These are phyloP conservation scores for Idaea dimidiata DNA, from an alignment of 2,888 invertebrate genomes.

Conservation along the genomic window DNA sequence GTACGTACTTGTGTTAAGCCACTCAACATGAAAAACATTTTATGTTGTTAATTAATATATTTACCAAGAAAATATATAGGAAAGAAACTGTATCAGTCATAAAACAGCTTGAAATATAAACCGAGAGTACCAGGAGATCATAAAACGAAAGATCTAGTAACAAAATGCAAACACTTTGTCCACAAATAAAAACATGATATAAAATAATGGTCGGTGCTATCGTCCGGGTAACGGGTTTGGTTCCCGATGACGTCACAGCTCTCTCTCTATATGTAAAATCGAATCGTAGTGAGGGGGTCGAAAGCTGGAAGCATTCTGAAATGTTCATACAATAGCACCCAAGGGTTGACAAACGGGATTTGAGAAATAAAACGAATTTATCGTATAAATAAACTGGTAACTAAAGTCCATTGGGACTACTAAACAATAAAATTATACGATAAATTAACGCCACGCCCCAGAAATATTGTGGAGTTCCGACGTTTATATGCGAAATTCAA, in stretches of 20 bases:
- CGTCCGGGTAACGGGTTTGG: conserved; percentile 17
- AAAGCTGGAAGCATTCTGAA: background rate
- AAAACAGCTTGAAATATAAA: background rate
- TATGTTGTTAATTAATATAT: background rate
- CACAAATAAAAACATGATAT: background rate
- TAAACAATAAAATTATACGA: background rate
- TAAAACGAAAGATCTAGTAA: background rate
- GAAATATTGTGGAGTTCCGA: background rate
- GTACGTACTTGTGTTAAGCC: background rate
- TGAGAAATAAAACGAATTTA: background rate
- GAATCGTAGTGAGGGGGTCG: background rate
- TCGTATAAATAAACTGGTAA: background rate
- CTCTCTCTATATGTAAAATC: background rate
- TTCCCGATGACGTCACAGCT: conserved; percentile 18
- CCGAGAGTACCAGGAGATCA: background rate
- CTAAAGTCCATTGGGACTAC: background rate
- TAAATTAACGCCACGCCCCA: background rate
- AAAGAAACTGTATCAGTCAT: background rate
- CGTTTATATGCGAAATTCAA: background rate
- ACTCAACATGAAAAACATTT: background rate
- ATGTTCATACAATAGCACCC: background rate
- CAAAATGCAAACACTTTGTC: conserved; percentile 1
- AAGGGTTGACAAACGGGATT: background rate
- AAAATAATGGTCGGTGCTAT: background rate
- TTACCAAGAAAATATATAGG: background rate